Conservation (phyloP, 2,113 vertebrate species). For the Crotalus horridus region DNA sequence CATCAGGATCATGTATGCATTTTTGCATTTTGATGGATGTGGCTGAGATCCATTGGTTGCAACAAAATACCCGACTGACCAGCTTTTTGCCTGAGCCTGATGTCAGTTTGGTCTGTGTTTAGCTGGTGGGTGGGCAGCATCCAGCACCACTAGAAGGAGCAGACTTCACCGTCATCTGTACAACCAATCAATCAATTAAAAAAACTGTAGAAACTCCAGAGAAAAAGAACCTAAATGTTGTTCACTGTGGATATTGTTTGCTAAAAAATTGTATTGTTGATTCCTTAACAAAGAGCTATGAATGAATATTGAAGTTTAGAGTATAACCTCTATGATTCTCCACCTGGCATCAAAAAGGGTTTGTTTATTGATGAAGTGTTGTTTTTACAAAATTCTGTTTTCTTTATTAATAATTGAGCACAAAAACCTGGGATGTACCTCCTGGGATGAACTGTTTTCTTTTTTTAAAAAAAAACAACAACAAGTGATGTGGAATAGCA, state of each 20-base stretch:
- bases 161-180: no score
- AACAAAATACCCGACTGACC: no score
- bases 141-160: no score
- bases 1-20: no score
- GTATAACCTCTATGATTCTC: background rate
- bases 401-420: background rate
- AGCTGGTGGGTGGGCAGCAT: no score
- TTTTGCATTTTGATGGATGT: no score
- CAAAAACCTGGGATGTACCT: background rate
- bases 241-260: background rate
- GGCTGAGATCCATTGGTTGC: no score
- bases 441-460: fast-evolving
- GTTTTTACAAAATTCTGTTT: background rate
- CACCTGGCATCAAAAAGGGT: background rate
- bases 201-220: background rate
- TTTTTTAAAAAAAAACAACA: background rate
- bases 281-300: background rate
- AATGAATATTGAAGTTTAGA: slow-evolving; percentile 7
- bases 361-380: slow-evolving; percentile 10
- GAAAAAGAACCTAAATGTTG: background rate
- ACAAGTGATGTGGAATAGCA: background rate
- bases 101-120: no score
- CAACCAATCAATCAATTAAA: no score
- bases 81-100: no score
- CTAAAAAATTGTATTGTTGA: background rate